Conservation (phyloP, 2,113 vertebrate species). For the Campylomormyrus tamandua region DNA sequence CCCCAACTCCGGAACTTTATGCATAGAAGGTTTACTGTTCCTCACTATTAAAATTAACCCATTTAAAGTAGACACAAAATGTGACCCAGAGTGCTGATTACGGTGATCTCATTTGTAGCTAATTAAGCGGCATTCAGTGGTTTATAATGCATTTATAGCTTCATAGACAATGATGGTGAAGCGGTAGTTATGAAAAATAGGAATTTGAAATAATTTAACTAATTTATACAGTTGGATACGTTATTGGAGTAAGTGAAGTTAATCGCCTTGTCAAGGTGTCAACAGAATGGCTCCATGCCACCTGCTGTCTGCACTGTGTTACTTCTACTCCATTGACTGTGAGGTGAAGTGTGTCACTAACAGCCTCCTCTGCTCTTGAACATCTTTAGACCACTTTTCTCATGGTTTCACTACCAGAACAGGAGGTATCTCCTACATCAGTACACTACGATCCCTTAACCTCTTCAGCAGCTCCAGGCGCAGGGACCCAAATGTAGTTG, state of each 20-base stretch:
- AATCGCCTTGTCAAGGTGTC: neutral
- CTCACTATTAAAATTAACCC: neutral
- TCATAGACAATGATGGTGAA: neutral
- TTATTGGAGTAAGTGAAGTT: neutral
- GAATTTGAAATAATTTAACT: neutral
- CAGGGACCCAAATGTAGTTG: constrained; percentile 69
- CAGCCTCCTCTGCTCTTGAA: neutral
- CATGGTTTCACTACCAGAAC: constrained; percentile 86
- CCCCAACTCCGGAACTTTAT: neutral
- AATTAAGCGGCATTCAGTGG: neutral
- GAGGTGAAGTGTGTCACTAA: neutral
- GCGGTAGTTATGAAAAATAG: neutral
- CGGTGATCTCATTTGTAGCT: neutral
- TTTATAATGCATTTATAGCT: neutral
- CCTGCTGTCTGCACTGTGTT: neutral
- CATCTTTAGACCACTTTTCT: constrained; percentile 63
- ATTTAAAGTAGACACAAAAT: neutral
- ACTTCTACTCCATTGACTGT: neutral
- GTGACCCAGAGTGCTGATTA: neutral
- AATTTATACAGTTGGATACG: neutral
- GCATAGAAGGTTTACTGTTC: neutral
- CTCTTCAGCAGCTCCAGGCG: constrained; percentile 79
- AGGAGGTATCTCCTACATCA: constrained; percentile 79
- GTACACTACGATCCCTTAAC: constrained; percentile 78
- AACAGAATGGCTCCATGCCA: neutral